phyloP scores from a whole-genome alignment of 2,888 invertebrate species.

The Lasius fuliginosus region DNA sequence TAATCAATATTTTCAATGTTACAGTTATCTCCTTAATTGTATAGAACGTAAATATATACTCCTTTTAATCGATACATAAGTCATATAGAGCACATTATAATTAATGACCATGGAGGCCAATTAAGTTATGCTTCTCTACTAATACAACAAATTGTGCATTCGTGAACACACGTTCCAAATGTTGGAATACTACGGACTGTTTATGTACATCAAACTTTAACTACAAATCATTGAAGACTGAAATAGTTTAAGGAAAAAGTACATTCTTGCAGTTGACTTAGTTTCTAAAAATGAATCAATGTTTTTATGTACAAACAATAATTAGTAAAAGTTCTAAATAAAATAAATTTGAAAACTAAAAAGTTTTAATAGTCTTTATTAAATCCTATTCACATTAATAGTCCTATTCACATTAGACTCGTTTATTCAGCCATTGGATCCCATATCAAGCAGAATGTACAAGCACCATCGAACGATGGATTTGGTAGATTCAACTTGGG shows the following conservation, averaged over 20 bases:
- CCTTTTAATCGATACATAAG: conserved; percentile 25
- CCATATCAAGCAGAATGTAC: conserved; percentile 32
- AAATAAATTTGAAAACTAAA: conserved; percentile 8
- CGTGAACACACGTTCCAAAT: not conserved
- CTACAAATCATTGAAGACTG: not conserved
- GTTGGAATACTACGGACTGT: not conserved
- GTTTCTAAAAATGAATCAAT: not conserved
- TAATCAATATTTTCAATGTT: not conserved
- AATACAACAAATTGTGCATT: conserved; percentile 5
- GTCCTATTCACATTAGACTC: not conserved
- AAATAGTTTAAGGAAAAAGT: not conserved
- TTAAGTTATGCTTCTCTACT: not conserved
- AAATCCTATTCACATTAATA: not conserved
- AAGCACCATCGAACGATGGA: conserved; percentile 57
- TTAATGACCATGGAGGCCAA: not conserved
- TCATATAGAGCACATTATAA: not conserved
- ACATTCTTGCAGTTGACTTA: not conserved
- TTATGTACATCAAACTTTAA: not conserved
- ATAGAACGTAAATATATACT: not conserved
- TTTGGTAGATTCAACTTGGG: conserved; percentile 61
- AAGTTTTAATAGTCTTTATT: not conserved
- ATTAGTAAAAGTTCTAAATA: not conserved
- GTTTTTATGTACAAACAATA: not conserved
- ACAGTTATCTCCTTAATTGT: too few species aligned
- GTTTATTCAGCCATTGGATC: not conserved